phyloP scores from a whole-genome alignment of 2,797 vertebrate genomes.

The Psittacula echo region DNA sequence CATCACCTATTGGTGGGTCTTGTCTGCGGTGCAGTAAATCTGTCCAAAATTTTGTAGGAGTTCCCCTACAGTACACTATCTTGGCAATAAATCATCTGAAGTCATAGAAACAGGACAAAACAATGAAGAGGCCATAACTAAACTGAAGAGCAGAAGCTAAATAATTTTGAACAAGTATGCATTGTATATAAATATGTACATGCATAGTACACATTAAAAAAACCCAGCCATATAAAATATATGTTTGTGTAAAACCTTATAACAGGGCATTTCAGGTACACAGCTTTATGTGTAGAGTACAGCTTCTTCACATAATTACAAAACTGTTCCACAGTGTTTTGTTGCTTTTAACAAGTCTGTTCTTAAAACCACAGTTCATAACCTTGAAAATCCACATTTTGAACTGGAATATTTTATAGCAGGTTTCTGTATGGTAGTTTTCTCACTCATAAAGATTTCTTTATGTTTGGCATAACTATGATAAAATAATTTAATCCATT shows the following conservation, averaged over 20 bases:
- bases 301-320: neutral
- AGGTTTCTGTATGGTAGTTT: neutral
- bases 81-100: neutral
- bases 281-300: neutral
- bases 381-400: neutral
- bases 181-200: neutral
- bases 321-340: neutral
- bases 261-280: neutral
- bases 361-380: neutral
- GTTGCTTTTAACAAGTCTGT: neutral
- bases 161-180: neutral
- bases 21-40: neutral
- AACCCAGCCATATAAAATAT: neutral
- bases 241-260: neutral
- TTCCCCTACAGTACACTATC: neutral
- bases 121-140: neutral
- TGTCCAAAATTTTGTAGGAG: neutral
- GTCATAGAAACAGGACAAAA: neutral
- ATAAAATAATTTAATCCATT: constrained; percentile 22
- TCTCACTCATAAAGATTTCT: constrained; percentile 19
- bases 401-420: neutral
- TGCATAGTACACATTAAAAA: neutral
- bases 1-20: neutral
- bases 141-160: neutral
- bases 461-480: neutral